phyloP scores from a whole-genome alignment of 2,888 invertebrate species.

The Coelopa pilipes region DNA sequence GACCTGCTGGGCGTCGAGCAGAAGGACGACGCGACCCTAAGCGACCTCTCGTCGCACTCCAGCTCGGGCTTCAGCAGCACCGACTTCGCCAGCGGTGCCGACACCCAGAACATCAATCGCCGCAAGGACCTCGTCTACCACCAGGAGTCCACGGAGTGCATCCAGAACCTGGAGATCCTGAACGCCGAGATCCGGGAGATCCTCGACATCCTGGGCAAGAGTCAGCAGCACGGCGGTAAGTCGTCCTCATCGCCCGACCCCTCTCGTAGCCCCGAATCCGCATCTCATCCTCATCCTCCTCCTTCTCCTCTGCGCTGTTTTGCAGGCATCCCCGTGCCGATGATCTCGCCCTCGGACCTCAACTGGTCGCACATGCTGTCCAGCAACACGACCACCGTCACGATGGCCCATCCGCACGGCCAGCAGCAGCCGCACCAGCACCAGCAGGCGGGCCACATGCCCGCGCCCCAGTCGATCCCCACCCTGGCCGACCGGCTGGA shows the following conservation, averaged over 20 bases:
- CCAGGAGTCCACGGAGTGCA: constrained; percentile 76
- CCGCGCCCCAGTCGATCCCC: constrained; percentile 64
- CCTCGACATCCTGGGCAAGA: constrained; percentile 74
- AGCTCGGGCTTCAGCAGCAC: constrained; percentile 74
- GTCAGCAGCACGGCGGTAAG: constrained; percentile 65
- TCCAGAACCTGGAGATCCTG: constrained; percentile 76
- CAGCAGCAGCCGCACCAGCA: constrained; percentile 35
- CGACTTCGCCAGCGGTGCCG: constrained; percentile 72
- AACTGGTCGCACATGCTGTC: constrained; percentile 60
- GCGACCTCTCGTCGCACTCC: constrained; percentile 74
- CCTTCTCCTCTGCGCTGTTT: constrained; percentile 15
- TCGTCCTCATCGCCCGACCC: not conserved
- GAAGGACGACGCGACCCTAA: constrained; percentile 73
- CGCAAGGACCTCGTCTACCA: constrained; percentile 65
- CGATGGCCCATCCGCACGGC: constrained; percentile 32
- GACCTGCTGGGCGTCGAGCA: constrained; percentile 59
- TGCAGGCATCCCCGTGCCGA: constrained; percentile 48
- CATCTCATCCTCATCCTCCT: not conserved
- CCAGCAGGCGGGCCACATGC: constrained; percentile 44
- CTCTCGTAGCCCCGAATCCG: not conserved
- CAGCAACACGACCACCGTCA: constrained; percentile 34
- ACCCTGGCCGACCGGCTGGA: constrained; percentile 70
- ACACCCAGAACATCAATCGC: constrained; percentile 58
- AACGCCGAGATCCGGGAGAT: constrained; percentile 79
- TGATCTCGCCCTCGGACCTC: constrained; percentile 58